Evolutionary conservation across 2,888 invertebrate species (phyloP).

Genomic region (Alloplasta piceator): DNA sequence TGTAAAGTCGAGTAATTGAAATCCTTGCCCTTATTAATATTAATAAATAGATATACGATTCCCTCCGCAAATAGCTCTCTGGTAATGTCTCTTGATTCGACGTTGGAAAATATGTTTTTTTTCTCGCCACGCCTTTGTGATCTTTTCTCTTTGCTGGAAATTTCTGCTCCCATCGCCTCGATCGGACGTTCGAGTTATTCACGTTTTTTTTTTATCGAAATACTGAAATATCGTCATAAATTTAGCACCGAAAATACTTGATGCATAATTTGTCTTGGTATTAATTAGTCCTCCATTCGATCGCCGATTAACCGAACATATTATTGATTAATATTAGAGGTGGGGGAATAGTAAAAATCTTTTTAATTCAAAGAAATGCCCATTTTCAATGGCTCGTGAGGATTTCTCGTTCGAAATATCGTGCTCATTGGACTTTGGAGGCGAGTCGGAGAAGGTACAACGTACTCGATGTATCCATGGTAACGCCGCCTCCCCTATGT

Average conservation of each 20-base stretch:
- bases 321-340: no score
- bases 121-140: not conserved
- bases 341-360: no score
- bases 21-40: not conserved
- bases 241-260: no score
- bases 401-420: conserved; percentile 38
- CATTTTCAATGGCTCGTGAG: not conserved
- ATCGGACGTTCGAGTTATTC: no score
- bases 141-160: no score
- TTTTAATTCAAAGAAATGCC: no score
- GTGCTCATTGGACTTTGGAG: conserved; percentile 34
- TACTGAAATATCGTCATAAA: no score
- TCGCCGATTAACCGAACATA: not conserved
- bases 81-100: conserved; percentile 17
- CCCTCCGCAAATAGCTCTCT: conserved; percentile 14
- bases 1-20: conserved; percentile 52
- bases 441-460: conserved; percentile 46
- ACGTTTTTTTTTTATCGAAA: no score
- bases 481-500: conserved; percentile 56
- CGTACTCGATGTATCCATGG: conserved; percentile 73
- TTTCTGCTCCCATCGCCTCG: no score
- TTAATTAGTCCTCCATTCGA: not conserved
- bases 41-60: not conserved
- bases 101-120: not conserved
- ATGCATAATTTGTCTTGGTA: no score